These are phyloP conservation scores for Vireo griseus DNA, from an alignment of 2,797 vertebrate genomes.

Conservation along the genomic window DNA sequence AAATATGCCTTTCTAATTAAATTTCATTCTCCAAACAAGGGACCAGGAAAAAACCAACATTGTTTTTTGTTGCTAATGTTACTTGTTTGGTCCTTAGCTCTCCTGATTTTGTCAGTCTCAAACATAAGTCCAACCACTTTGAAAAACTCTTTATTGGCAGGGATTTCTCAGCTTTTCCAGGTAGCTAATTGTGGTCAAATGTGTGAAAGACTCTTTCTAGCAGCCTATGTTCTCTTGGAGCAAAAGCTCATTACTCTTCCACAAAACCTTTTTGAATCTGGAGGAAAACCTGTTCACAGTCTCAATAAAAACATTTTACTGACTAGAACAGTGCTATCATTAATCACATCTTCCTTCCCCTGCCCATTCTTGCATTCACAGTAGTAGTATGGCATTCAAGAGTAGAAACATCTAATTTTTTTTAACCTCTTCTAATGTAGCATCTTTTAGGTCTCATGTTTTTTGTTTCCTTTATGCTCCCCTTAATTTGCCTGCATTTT, in stretches of 20 bases:
- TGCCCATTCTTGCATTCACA: not conserved
- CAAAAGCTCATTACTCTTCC: not conserved
- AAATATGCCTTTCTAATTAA: not conserved
- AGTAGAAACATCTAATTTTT: not conserved
- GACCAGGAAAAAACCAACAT: rapidly evolving
- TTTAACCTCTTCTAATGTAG: not conserved
- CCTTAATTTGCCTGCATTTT: not conserved
- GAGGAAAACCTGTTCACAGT: not conserved
- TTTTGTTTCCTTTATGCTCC: not conserved
- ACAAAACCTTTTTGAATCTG: not conserved
- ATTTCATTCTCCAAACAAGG: not conserved
- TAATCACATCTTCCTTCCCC: not conserved
- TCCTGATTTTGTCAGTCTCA: not conserved
- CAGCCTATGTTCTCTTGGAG: not conserved
- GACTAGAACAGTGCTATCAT: not conserved
- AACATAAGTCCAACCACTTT: rapidly evolving
- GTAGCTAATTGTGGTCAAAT: not conserved
- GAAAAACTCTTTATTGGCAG: not conserved
- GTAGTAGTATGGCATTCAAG: not conserved
- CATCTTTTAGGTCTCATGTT: not conserved
- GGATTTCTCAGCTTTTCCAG: not conserved
- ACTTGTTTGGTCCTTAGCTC: not conserved
- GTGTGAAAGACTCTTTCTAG: not conserved
- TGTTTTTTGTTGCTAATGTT: not conserved
- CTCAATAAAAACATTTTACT: not conserved